Base-by-base conservation (phyloP, 1,140 invertebrate genomes). In the Pseudomyrmex pallidus region DNA sequence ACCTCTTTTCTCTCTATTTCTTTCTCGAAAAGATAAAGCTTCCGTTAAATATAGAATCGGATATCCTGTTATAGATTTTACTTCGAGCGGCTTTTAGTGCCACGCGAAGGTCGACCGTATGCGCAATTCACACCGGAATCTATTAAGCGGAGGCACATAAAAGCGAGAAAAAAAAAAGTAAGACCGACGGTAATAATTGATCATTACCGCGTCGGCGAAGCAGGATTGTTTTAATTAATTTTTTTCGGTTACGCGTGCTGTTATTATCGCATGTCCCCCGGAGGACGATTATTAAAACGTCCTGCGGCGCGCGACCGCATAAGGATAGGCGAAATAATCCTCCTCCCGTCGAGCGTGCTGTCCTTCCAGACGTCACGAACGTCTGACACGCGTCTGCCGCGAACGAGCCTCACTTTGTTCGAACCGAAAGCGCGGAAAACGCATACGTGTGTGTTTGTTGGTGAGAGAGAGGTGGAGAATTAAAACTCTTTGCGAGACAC, bases 231-330 rank as follows among this genome's bases (percentile, higher is more conserved):
- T 70, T 72, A 80, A 80, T 80, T 70, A 80, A 72, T 80, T 72
- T 66, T 35, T 25, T 80, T 70, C 54, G 64, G 76, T n/a, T 50
- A 48, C 17, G 73, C 20, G 20, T 50, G 15, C 20, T n/a, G 48
- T 54, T 63, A 78, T 78, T 78, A 70, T 5, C 44, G 2, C 59
- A 25, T 59, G n/a, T 13, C 56, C 61, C n/a, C 35, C 35, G 35
- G 15, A 61, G 76, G 54, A 72, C n/a, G 76, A 72, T 80, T 68
- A 80, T 80, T 80, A 80, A 80, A 80, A 80, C 54, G 20, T 80
- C 54, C 44, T 50, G 74, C n/a, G 54, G 22, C 66, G 20, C 44
- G 50, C 52, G 52, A n/a, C 17, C 52, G 50, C 63, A 78, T 46
- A 68, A 48, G 74, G 20, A 67, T 67, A 57, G 7, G 35, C 15